Evolutionary conservation across 1,140 invertebrate genomes (phyloP).

Genomic region (Apis laboriosa): DNA sequence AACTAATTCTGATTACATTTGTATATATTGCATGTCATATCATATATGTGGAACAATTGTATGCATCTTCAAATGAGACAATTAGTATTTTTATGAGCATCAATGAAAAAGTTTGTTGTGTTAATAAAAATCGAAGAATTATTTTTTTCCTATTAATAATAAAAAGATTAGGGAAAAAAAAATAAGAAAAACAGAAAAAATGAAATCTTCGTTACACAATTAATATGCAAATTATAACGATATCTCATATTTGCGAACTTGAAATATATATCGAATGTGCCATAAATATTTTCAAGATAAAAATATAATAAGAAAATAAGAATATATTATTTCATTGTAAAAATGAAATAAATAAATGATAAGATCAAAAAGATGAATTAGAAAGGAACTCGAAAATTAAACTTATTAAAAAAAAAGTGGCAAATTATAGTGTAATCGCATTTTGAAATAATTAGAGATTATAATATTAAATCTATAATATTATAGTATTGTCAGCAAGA

Average conservation of each 20-base stretch:
- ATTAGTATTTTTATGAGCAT: not conserved
- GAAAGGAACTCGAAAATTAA: not conserved
- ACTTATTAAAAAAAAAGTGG: not conserved
- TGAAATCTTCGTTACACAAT: not conserved
- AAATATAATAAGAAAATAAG: not conserved
- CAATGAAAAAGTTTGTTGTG: not conserved
- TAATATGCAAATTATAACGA: not conserved
- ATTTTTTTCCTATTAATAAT: not conserved
- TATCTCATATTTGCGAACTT: not conserved
- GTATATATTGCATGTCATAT: not conserved
- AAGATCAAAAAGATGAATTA: not conserved
- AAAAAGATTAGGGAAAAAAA: not conserved
- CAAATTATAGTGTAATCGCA: constrained; percentile 5
- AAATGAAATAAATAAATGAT: not conserved
- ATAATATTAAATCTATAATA: not conserved
- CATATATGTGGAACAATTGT: not conserved
- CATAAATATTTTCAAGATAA: not conserved
- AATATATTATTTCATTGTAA: too few species aligned
- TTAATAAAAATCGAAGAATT: not conserved
- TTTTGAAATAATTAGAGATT: constrained; percentile 28
- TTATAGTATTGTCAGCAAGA: not conserved
- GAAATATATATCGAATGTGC: not conserved
- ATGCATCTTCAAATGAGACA: not conserved
- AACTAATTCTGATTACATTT: not conserved
- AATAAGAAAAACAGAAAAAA: not conserved